Evolutionary conservation across 1,140 invertebrate genomes (phyloP).

Genomic region (Sycophaga agraensis): DNA sequence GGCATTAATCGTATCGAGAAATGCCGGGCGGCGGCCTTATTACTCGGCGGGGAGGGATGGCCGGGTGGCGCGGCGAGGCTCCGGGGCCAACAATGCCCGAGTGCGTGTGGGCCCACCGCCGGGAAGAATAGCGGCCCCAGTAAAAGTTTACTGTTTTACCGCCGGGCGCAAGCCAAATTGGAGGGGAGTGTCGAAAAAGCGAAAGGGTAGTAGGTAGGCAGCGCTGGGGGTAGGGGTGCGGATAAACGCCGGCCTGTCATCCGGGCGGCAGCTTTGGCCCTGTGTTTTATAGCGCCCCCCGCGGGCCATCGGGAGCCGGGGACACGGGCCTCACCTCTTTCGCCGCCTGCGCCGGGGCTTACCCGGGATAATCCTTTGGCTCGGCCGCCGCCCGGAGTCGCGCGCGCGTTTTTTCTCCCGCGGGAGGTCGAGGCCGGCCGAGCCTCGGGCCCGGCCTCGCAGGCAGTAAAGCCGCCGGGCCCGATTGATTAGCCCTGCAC

Average conservation of each 20-base stretch:
- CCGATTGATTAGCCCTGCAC: too few relatives aligned
- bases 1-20: too few relatives aligned
- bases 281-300: too few relatives aligned
- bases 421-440: background rate
- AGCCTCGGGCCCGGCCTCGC: too few relatives aligned
- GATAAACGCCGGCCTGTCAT: background rate
- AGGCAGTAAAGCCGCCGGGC: too few relatives aligned
- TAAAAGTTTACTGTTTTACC: constrained; percentile 35
- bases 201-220: constrained; percentile 13
- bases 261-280: too few relatives aligned
- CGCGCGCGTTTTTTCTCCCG: background rate
- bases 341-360: constrained; percentile 18
- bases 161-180: constrained; percentile 10
- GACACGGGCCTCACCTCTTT: constrained; percentile 3
- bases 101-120: constrained; percentile 24
- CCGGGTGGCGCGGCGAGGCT: too few relatives aligned
- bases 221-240: too few relatives aligned
- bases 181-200: constrained; percentile 9
- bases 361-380: constrained; percentile 33
- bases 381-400: background rate
- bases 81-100: constrained; percentile 15
- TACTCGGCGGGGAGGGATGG: too few relatives aligned
- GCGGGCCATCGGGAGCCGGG: too few relatives aligned
- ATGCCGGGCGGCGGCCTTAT: too few relatives aligned
- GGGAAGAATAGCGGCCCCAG: constrained; percentile 26